These are phyloP conservation scores for Tethya wilhelma DNA, from an alignment of 37 sponge, comb jelly and placozoan genomes.

Conservation along the genomic window DNA sequence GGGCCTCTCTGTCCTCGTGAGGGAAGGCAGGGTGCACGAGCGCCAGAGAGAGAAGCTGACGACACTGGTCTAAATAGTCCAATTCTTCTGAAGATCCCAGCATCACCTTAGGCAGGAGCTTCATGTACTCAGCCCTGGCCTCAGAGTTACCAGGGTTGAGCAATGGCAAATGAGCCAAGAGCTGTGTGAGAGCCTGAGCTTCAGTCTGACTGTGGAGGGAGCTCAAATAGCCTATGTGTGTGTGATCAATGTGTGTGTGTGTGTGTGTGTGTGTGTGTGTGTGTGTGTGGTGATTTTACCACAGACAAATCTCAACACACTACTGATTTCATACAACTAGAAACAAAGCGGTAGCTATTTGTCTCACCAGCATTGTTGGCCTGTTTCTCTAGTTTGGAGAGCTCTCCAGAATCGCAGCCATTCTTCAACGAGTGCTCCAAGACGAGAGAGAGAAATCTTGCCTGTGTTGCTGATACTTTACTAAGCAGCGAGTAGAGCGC, in stretches of 20 bases:
- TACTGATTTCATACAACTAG: neutral
- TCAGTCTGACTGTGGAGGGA: slow-evolving; percentile 64
- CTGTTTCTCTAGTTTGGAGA: slow-evolving; percentile 70
- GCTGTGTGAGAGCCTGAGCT: slow-evolving; percentile 62
- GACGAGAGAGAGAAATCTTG: slow-evolving; percentile 82
- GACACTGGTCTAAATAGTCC: slow-evolving; percentile 80
- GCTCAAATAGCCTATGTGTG: slow-evolving; percentile 70
- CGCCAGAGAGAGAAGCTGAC: slow-evolving; percentile 88
- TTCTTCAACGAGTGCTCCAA: slow-evolving; percentile 68
- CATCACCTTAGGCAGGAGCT: slow-evolving; percentile 83
- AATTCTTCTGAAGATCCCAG: slow-evolving; percentile 68
- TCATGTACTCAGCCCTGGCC: slow-evolving; percentile 84
- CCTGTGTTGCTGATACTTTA: slow-evolving; percentile 80
- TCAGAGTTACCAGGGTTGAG: slow-evolving; percentile 78
- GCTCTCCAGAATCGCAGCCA: slow-evolving; percentile 54
- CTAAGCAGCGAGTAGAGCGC: slow-evolving; percentile 85
- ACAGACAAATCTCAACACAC: neutral
- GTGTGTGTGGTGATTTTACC: slow-evolving; percentile 18
- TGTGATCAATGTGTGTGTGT: neutral
- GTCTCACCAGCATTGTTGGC: slow-evolving; percentile 87
- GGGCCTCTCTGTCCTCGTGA: slow-evolving; percentile 71
- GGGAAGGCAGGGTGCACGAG: slow-evolving; percentile 94
- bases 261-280: neutral
- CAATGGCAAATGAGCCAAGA: slow-evolving; percentile 78
- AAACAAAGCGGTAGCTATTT: too few relatives aligned